Conservation (phyloP, 2,888 invertebrate species). For the Leucania comma region DNA sequence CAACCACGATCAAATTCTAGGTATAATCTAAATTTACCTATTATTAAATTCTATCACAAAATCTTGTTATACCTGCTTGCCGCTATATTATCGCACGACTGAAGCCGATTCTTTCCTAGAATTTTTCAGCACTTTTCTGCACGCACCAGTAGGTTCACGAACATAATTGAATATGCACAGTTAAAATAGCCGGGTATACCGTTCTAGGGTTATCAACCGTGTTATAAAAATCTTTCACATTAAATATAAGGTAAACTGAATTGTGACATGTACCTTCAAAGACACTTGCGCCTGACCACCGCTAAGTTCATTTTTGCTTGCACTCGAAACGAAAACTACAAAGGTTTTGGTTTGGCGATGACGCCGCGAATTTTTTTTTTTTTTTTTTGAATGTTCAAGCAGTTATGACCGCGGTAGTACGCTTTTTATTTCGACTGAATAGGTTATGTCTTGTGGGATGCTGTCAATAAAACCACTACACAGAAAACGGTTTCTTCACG, state of each 20-base stretch:
- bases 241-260: too few relatives aligned
- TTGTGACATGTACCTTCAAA: too few relatives aligned
- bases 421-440: too few relatives aligned
- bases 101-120: constrained; percentile 20
- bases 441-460: background rate
- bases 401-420: too few relatives aligned
- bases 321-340: too few relatives aligned
- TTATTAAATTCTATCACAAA: background rate
- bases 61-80: constrained; percentile 34
- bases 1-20: background rate
- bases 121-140: constrained; percentile 38
- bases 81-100: constrained; percentile 44
- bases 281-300: too few relatives aligned
- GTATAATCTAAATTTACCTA: background rate
- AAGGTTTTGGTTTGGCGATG: too few relatives aligned
- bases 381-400: too few relatives aligned
- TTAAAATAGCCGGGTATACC: constrained; percentile 30
- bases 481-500: too few relatives aligned
- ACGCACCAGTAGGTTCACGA: constrained; percentile 30
- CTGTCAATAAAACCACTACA: background rate
- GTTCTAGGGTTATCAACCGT: background rate
- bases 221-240: too few relatives aligned
- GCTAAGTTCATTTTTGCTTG: too few relatives aligned
- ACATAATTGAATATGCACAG: constrained; percentile 38
- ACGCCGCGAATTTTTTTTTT: too few relatives aligned